Evolutionary conservation across 64 coral and sea anemone genomes (phyloP), one percentile per base, ranked within the genome.

Genomic region (Actinia equina): DNA sequence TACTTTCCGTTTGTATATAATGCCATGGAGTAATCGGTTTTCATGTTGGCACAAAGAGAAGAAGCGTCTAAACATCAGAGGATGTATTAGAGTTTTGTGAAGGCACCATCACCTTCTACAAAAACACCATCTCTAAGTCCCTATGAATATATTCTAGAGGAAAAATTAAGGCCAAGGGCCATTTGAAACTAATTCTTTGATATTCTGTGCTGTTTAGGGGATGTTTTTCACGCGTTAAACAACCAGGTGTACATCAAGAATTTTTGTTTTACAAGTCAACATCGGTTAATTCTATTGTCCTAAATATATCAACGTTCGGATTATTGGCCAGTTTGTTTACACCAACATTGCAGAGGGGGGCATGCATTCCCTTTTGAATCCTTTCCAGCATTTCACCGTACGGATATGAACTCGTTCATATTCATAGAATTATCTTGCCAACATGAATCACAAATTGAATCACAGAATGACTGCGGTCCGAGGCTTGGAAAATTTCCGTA

Each of bases 241-340:
- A 74, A 25, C 26, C 25, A 27, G 26, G 25, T 74, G 22, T 74
- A 41, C 3, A 41, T 1, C 11, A 41, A 41, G 23, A 2, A 74
- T 41, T 74, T 57, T 27, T 74, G 26, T 74, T 74, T 74, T 74
- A 74, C 69, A 74, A 74, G 69, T 74, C 69, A 18, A 74, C 69
- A 12, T 41, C 14, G 27, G 69, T 41, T 74, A 74, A 74, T 41
- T 4, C 69, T 18, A 41, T 74, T 27, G 69, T 74, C 25, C 13
- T 74, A 74, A 74, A 74, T 30, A 74, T 30, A 74, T 30, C 26
- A 74, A 30, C 20, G 5, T 65, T 23, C 62, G 62, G 22, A 65
- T 65, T n/a, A 74, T 74, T 74, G 69, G n/a, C 25, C 41, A 74
- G n/a, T 14, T 30, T 74, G 69, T 74, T 74, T 74, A 30, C 13